phyloP scores from a whole-genome alignment of 2,797 vertebrate genomes.

The Sitta carolinensis region DNA sequence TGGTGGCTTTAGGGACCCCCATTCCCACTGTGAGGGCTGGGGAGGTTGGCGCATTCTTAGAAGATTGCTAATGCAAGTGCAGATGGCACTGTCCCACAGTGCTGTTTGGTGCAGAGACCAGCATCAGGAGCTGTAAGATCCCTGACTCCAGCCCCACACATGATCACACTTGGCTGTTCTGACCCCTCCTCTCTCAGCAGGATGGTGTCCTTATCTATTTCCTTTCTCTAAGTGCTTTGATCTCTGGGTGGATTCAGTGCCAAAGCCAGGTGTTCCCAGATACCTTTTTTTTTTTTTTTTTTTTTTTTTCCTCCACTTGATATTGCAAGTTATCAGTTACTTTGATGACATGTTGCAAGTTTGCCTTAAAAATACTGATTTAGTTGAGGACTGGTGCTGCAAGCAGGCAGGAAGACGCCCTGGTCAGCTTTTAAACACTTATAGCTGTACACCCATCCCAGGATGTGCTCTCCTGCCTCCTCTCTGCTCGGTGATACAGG shows the following conservation, averaged over 20 bases:
- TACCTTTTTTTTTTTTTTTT: background rate
- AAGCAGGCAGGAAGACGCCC: background rate
- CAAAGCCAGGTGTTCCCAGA: background rate
- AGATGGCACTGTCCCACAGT: background rate
- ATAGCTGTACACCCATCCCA: background rate
- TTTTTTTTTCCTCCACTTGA: background rate
- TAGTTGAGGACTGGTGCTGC: background rate
- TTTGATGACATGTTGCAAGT: background rate
- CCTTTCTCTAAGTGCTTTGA: background rate
- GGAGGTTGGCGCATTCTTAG: fast-evolving
- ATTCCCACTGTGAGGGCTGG: background rate
- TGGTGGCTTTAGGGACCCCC: background rate
- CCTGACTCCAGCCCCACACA: background rate
- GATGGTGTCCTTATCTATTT: background rate
- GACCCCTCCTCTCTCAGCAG: background rate
- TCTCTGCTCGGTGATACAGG: background rate
- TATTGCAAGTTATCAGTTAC: background rate
- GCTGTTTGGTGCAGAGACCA: fast-evolving
- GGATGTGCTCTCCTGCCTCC: background rate
- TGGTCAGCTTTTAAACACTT: background rate
- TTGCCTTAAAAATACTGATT: background rate
- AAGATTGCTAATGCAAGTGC: background rate
- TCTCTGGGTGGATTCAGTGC: background rate
- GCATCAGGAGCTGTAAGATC: background rate
- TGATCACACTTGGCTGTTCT: background rate